phyloP scores from a whole-genome alignment of 1,140 invertebrate genomes.

The Anoplophora glabripennis region DNA sequence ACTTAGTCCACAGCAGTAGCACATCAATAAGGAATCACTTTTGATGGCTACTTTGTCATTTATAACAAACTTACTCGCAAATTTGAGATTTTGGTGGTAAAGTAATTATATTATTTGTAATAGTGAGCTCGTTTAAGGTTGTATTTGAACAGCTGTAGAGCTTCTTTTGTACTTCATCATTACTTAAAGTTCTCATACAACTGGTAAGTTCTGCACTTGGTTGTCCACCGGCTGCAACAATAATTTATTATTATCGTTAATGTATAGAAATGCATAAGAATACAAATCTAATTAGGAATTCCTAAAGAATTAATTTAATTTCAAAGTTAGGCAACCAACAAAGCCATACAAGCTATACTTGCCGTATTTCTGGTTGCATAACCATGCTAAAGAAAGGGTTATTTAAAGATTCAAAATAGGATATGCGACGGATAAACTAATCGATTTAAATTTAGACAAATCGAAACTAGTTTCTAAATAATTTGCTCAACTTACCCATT shows the following conservation, averaged over 20 bases:
- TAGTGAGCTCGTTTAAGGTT: not conserved
- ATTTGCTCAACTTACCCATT: not conserved
- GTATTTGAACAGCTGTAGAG: not conserved
- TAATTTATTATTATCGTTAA: not conserved
- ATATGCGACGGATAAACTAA: too few species aligned
- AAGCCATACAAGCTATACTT: too few species aligned
- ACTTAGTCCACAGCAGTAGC: too few species aligned
- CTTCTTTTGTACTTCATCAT: not conserved
- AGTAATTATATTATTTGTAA: not conserved
- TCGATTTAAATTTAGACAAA: not conserved
- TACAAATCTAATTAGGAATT: too few species aligned
- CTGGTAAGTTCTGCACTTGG: not conserved
- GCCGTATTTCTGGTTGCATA: too few species aligned
- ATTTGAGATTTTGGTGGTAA: constrained; percentile 1
- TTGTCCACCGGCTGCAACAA: not conserved
- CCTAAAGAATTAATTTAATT: too few species aligned
- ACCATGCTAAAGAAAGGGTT: too few species aligned
- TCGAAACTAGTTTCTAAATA: not conserved
- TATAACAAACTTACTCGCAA: constrained; percentile 6
- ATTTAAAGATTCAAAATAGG: too few species aligned
- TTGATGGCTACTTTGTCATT: not conserved
- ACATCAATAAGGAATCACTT: too few species aligned
- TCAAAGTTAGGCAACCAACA: too few species aligned
- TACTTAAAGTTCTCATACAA: not conserved
- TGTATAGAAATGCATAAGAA: too few species aligned